These are phyloP conservation scores for Phymanthus crucifer DNA, from an alignment of 92 coral and sea anemone genomes.

Conservation along the genomic window DNA sequence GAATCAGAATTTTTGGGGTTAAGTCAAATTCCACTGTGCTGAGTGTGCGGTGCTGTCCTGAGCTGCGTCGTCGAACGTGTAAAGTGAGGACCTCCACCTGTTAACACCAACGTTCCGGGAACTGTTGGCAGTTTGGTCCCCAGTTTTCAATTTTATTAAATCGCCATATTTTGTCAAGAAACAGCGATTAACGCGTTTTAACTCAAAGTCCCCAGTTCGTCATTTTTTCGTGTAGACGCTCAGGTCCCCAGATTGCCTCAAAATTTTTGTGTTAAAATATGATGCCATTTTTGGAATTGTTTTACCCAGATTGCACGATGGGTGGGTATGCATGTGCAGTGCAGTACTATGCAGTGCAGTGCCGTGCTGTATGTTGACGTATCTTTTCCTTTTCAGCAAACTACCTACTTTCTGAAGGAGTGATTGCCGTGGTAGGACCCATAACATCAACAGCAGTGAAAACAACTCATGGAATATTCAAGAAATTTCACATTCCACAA, in stretches of 20 bases:
- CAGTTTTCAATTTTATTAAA: background rate
- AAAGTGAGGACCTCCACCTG: too few relatives aligned
- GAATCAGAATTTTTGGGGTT: too few relatives aligned
- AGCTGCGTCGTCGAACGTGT: too few relatives aligned
- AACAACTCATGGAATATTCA: constrained; percentile 53
- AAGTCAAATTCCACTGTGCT: too few relatives aligned
- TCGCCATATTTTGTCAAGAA: background rate
- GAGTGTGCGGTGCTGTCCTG: too few relatives aligned
- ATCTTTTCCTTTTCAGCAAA: constrained; percentile 43
- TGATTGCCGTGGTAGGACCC: constrained; percentile 76
- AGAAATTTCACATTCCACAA: constrained; percentile 64
- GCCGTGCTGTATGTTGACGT: too few relatives aligned
- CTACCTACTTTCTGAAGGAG: constrained; percentile 69
- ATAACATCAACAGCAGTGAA: constrained; percentile 67
- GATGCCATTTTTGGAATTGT: background rate
- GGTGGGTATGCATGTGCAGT: too few relatives aligned
- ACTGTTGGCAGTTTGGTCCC: background rate
- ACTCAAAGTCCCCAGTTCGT: constrained; percentile 7
- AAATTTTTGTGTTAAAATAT: background rate
- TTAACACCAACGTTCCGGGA: background rate
- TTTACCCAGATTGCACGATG: too few relatives aligned
- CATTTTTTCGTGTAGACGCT: constrained; percentile 3
- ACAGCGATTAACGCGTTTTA: constrained; percentile 1
- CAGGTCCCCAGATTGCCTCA: constrained; percentile 7
- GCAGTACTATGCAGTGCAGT: too few relatives aligned